Conservation (phyloP, 2,113 vertebrate species). For the Lampris incognitus region DNA sequence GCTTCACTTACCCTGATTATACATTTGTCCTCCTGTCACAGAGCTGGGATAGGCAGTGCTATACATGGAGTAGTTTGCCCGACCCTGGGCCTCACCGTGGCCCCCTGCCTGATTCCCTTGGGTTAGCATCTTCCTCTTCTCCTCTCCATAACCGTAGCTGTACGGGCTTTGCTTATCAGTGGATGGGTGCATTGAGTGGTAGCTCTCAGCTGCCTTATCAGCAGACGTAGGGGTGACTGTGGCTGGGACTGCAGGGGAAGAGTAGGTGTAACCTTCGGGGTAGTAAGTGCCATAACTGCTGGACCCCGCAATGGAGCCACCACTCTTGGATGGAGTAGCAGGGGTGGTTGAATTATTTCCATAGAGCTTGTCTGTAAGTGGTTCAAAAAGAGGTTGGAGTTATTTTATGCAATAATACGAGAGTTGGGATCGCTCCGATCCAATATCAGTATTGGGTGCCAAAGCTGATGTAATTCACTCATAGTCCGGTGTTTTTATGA, state of each 20-base stretch:
- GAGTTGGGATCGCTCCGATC: too few relatives aligned
- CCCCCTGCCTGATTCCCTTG: conserved; percentile 32
- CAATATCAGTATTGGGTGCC: too few relatives aligned
- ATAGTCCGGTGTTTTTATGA: too few relatives aligned
- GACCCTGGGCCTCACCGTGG: conserved; percentile 32
- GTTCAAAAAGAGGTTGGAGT: background rate
- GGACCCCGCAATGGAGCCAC: background rate
- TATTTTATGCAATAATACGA: too few relatives aligned
- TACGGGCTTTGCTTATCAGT: conserved; percentile 76
- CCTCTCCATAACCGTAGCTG: conserved; percentile 78
- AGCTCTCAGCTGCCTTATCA: conserved; percentile 42
- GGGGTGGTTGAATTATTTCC: conserved; percentile 25
- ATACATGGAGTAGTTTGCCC: conserved; percentile 66
- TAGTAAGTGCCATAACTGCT: conserved; percentile 74
- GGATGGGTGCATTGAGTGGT: conserved; percentile 71
- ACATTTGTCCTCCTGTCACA: conserved; percentile 69
- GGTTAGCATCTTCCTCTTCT: conserved; percentile 79
- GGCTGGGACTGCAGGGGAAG: conserved; percentile 42
- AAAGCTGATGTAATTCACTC: too few relatives aligned
- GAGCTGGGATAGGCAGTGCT: conserved; percentile 78
- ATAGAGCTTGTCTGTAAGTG: conserved; percentile 66
- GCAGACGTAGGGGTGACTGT: conserved; percentile 1
- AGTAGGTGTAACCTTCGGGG: conserved; percentile 57
- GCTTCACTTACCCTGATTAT: conserved; percentile 67
- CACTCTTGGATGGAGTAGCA: background rate